Conservation (phyloP, 2,888 invertebrate species). For the Cybosia mesomella region DNA sequence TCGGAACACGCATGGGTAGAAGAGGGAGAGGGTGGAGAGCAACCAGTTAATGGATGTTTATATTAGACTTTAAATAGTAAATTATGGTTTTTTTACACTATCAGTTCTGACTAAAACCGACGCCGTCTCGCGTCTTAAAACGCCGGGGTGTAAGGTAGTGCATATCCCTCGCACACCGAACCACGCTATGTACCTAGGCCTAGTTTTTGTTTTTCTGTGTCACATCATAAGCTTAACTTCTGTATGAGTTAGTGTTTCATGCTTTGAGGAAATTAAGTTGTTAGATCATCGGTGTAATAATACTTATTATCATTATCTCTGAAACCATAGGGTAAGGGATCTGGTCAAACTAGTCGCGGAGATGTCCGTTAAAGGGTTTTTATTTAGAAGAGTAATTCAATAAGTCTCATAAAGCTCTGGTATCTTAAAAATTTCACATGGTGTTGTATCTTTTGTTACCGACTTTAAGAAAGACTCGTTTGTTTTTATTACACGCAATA, state of each 20-base stretch:
- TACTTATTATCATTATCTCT: constrained; percentile 20
- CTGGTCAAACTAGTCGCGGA: constrained; percentile 4
- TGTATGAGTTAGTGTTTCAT: neutral
- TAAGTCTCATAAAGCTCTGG: neutral
- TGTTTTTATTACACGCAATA: too few species aligned
- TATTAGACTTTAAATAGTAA: too few species aligned
- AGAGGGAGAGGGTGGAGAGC: too few species aligned
- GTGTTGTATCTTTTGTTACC: neutral
- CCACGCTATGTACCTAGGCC: too few species aligned
- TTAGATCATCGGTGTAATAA: constrained; percentile 15
- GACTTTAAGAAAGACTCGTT: neutral
- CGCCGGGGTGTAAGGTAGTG: too few species aligned
- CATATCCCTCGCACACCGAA: too few species aligned
- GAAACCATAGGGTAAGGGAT: neutral
- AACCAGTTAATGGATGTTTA: too few species aligned
- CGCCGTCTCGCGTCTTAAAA: too few species aligned
- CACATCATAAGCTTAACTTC: neutral
- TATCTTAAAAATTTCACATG: neutral
- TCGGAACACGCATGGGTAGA: neutral
- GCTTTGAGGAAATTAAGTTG: constrained; percentile 15
- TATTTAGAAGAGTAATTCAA: constrained; percentile 5
- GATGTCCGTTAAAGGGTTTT: constrained; percentile 1
- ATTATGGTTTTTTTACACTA: too few species aligned
- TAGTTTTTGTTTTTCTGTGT: too few species aligned
- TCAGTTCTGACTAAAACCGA: too few species aligned